Evolutionary conservation across 2,888 invertebrate species (phyloP), one percentile per base, ranked within the genome.

Genomic region (Tubulanus polymorphus): DNA sequence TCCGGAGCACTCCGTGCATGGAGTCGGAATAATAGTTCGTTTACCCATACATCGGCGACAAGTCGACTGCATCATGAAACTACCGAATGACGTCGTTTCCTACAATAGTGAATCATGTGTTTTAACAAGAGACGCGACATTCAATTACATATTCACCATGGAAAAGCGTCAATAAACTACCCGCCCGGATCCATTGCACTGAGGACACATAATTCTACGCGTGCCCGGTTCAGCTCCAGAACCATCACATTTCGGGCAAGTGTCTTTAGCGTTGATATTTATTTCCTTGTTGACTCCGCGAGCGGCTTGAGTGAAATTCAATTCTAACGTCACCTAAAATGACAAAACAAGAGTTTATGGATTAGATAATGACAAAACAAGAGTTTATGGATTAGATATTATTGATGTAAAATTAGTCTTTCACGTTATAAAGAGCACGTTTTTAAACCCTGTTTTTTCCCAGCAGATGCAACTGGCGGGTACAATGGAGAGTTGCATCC

Each of bases 21-120:
- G 95, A 75, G 86, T 87, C 75, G 91, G 91, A 58, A 97, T 95
- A 65, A 88, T 85, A 81, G 90, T 86, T 55, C 91, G 85, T 0
- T 88, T 85, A 0, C 79, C 80, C 25, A 67, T 60, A 63, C 80
- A 80, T 66, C 89, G 88, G 53, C 95, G 84, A 76, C 96, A 97
- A 0, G 96, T 94, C 1, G 93, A 91, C 53, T 94, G 84, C 95
- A 97, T 96, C 27, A 96, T 88, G 81, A 96, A 97, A 51, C 95
- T 95, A 28, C 96, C 96, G 12, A 80, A 80, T 26, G 71, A 75
- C 25, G 83, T 70, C 0, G 81, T 81, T 66, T 83, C 81, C 80
- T 80, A 62, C 2, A 55, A 51, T 32, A 32, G n/a, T 32, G n/a
- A 12, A 32, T 32, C 10, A 32, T n/a, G 10, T 32, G 10, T 32